phyloP scores from a whole-genome alignment of 1,140 invertebrate genomes.

The Maconellicoccus hirsutus region DNA sequence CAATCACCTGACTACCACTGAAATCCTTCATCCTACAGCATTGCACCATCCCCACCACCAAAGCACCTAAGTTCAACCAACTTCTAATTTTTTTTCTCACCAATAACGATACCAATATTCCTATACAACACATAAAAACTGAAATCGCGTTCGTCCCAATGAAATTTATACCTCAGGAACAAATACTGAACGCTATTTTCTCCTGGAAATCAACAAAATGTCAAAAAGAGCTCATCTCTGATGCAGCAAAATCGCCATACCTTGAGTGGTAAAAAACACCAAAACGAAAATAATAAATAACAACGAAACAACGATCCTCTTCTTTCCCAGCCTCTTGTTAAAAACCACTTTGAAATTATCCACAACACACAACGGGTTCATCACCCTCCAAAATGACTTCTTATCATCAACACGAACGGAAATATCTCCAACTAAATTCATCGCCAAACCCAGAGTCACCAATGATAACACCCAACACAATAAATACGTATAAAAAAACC shows the following conservation, averaged over 20 bases:
- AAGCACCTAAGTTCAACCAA: no score
- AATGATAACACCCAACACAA: neutral
- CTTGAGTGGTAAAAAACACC: neutral
- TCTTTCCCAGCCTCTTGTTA: neutral
- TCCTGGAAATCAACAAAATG: slow-evolving; percentile 25
- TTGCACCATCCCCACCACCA: no score
- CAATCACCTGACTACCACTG: no score
- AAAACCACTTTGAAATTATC: neutral
- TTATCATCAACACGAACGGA: neutral
- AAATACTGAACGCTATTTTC: slow-evolving; percentile 29
- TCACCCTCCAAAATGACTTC: neutral
- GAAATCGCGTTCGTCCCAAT: slow-evolving; percentile 28
- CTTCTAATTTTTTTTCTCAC: neutral
- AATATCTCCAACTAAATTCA: neutral
- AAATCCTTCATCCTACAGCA: no score
- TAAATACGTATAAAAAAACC: neutral
- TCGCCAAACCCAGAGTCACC: neutral
- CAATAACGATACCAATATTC: neutral
- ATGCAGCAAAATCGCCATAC: no score
- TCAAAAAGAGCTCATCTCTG: no score
- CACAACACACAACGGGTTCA: neutral
- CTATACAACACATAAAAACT: slow-evolving; percentile 24
- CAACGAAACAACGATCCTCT: neutral
- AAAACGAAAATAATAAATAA: neutral
- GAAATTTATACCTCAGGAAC: slow-evolving; percentile 29